These are phyloP conservation scores for Tetraneura akinire DNA, from an alignment of 1,140 invertebrate species.

Conservation along the genomic window DNA sequence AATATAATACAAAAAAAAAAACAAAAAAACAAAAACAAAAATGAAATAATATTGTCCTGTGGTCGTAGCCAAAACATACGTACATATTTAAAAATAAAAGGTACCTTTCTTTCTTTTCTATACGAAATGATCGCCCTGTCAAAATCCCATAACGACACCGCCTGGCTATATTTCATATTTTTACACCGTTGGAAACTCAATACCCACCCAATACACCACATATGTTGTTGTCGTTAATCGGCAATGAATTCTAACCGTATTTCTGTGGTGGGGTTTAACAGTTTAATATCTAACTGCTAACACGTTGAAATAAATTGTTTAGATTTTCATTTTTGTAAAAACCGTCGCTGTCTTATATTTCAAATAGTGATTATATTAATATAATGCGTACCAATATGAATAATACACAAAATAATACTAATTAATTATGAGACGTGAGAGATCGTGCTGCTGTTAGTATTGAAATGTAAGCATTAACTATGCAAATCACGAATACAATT, in stretches of 20 bases:
- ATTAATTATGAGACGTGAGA: too few species aligned
- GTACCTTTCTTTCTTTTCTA: not conserved
- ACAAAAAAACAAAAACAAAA: too few species aligned
- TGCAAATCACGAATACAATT: too few species aligned
- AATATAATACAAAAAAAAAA: too few species aligned
- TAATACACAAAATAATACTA: too few species aligned
- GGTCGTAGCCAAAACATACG: too few species aligned
- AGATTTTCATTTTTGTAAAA: not conserved
- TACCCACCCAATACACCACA: not conserved
- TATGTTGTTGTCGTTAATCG: slow-evolving; percentile 28
- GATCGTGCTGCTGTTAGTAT: too few species aligned
- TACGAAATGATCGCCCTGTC: slow-evolving; percentile 1
- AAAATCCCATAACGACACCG: not conserved
- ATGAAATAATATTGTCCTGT: too few species aligned
- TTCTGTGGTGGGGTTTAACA: slow-evolving; percentile 3
- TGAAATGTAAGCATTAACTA: too few species aligned
- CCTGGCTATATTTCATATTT: not conserved
- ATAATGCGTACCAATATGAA: too few species aligned
- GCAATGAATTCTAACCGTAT: not conserved
- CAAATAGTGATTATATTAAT: not conserved
- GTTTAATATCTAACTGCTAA: too few species aligned
- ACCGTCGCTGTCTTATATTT: not conserved
- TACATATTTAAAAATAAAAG: not conserved
- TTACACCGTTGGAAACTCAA: slow-evolving; percentile 24
- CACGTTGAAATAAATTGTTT: slow-evolving; percentile 3